Evolutionary conservation across 2,888 invertebrate species (phyloP), one percentile per base, ranked within the genome.

Genomic region (Synergus itoensis): DNA sequence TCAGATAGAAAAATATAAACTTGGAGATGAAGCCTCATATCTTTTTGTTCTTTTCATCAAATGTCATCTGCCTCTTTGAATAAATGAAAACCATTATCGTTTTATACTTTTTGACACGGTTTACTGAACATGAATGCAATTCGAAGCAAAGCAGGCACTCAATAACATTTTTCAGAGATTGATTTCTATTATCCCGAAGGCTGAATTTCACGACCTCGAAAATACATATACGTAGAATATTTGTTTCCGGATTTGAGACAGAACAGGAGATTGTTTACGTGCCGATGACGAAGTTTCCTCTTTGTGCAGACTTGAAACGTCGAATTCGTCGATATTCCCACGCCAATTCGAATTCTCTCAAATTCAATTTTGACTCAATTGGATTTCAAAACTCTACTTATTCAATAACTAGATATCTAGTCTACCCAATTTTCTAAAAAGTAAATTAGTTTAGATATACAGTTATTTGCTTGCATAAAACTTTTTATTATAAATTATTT

Each of bases 231-330:
- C 28, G 12, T 69, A 48, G 12, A 69, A 48, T 69, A 73, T 73
- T 73, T 73, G 48, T 73, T 73, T 73, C 53, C 73, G 53, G 36
- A 73, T 73, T 73, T 73, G 28, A 73, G 4, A 73, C 36, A 16
- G 53, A 73, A 73, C 48, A 73, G 16, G n/a, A 36, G 48, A 73
- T 73, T 73, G 53, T 73, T 73, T 73, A 53, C 36, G 73, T 73
- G 73, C 36, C 53, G 73, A 73, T 53, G 48, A 73, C 36, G n/a
- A 53, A 73, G 36, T 73, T 53, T 48, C 28, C 4, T 3, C 28
- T 45, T 53, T 73, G 12, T n/a, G 28, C 43, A 43, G 45, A 41
- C 21, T 62, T 62, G 5, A 45, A 43, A 67, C 21, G 43, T 67
- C 12, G 67, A 67, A 12, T 43, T 41, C 21, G 43, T 67, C 18